Conservation (phyloP, 2,888 invertebrate genomes). For the Cosmorhoe ocellata region DNA sequence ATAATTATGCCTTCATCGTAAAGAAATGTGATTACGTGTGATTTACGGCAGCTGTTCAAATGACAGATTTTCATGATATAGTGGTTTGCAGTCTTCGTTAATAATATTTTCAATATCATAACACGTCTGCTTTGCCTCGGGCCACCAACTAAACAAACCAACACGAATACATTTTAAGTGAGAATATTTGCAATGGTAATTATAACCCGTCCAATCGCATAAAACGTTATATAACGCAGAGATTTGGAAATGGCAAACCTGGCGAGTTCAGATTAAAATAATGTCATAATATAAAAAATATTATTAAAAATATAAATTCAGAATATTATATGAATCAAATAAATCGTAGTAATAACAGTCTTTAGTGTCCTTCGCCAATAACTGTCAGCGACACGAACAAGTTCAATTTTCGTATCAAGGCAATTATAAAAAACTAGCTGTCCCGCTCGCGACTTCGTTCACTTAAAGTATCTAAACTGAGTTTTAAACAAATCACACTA, state of each 20-base stretch:
- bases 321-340: background rate
- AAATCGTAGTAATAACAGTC: background rate
- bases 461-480: too few relatives aligned
- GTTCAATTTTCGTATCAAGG: slow-evolving; percentile 8
- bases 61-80: slow-evolving; percentile 68
- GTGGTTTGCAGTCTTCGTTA: slow-evolving; percentile 59
- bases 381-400: slow-evolving; percentile 12
- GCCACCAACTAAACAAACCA: slow-evolving; percentile 43
- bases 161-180: slow-evolving; percentile 48
- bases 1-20: too few relatives aligned
- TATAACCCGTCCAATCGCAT: slow-evolving; percentile 36
- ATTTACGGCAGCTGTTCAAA: slow-evolving; percentile 59
- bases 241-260: too few relatives aligned
- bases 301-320: background rate
- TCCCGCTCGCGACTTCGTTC: too few relatives aligned
- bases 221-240: too few relatives aligned
- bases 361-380: slow-evolving; percentile 11
- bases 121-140: slow-evolving; percentile 52
- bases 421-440: too few relatives aligned
- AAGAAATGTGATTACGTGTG: slow-evolving; percentile 19
- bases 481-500: background rate
- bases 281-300: too few relatives aligned
- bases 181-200: slow-evolving; percentile 49
- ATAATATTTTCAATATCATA: slow-evolving; percentile 75
- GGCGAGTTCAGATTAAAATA: too few relatives aligned